Evolutionary conservation across 37 sponge, comb jelly and placozoan species (phyloP).

Genomic region (Eunapius fragilis): DNA sequence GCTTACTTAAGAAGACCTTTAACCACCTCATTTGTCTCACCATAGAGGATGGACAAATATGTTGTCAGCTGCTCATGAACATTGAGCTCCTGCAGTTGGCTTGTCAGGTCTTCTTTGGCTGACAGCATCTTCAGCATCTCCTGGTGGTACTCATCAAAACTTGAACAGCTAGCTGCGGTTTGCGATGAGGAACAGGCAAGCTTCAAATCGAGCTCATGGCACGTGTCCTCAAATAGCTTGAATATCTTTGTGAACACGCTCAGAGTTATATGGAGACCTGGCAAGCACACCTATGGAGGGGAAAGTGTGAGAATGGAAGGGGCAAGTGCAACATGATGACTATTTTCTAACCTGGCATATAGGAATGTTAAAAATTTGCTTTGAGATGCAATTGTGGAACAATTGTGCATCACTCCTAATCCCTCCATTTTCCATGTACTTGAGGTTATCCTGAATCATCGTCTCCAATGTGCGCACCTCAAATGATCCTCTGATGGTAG

Average conservation of each 20-base stretch:
- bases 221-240: neutral
- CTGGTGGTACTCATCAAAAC: neutral
- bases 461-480: neutral
- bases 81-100: too few relatives aligned
- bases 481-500: too few relatives aligned
- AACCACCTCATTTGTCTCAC: neutral
- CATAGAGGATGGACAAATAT: too few relatives aligned
- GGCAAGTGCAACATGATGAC: neutral
- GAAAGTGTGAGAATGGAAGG: neutral
- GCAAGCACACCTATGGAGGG: constrained; percentile 1
- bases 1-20: neutral
- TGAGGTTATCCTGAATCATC: neutral
- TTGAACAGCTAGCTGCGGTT: neutral
- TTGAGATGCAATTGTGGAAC: constrained; percentile 1
- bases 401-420: neutral
- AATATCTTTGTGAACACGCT: neutral
- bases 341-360: constrained; percentile 1
- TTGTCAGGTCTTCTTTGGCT: too few relatives aligned
- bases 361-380: constrained; percentile 1
- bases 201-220: neutral
- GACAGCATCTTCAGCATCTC: too few relatives aligned
- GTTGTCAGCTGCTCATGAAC: too few relatives aligned
- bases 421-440: neutral
- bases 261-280: constrained; percentile 1
- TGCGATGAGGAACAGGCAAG: too few relatives aligned